phyloP scores from a whole-genome alignment of 2,888 invertebrate species.

The Drosophila atripex region DNA sequence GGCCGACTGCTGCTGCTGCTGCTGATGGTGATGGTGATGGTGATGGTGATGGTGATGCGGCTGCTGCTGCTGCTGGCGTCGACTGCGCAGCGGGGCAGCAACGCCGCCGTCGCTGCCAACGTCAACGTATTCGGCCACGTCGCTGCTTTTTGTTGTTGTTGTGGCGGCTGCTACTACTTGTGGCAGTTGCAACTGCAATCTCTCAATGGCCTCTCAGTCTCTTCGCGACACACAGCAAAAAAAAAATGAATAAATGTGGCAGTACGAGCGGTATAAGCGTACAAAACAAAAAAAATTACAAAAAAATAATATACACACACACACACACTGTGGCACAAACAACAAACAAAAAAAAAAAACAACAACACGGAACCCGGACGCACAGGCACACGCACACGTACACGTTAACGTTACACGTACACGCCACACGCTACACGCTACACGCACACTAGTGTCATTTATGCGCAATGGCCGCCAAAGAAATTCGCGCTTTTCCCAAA shows the following conservation, averaged over 20 bases:
- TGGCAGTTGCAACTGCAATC: conserved; percentile 2
- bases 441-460: neutral
- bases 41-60: too few species aligned
- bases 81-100: conserved; percentile 49
- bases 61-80: conserved; percentile 43
- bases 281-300: neutral
- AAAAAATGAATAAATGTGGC: neutral
- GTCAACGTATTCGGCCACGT: conserved; percentile 68
- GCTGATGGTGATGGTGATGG: too few species aligned
- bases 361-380: neutral
- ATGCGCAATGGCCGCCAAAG: conserved; percentile 4
- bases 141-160: conserved; percentile 53
- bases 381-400: neutral
- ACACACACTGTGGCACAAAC: neutral
- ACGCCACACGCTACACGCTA: neutral
- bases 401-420: neutral
- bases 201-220: conserved; percentile 4
- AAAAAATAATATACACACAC: neutral
- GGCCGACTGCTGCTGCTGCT: neutral
- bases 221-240: conserved; percentile 1
- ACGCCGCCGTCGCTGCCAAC: conserved; percentile 52
- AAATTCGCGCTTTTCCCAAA: conserved; percentile 2
- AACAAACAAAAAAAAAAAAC: neutral
- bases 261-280: neutral
- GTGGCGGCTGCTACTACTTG: conserved; percentile 11